phyloP scores from a whole-genome alignment of 1,140 invertebrate species.

The Heterodera schachtii region DNA sequence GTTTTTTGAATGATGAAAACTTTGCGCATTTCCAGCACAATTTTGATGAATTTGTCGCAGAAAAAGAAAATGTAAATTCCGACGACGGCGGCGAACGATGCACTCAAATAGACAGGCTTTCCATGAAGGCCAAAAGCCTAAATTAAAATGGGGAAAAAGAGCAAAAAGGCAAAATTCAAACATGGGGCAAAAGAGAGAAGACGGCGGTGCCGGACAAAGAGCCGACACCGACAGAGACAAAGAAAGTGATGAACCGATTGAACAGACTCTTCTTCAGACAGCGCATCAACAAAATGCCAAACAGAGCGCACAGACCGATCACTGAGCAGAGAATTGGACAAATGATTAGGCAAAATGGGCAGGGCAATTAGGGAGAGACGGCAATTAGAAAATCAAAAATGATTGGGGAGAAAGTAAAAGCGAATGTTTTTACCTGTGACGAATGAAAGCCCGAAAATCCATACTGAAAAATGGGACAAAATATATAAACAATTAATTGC shows the following conservation, averaged over 20 bases:
- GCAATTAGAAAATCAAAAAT: too few relatives aligned
- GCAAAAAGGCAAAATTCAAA: constrained; percentile 32
- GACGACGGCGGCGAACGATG: constrained; percentile 59
- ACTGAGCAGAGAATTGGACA: constrained; percentile 51
- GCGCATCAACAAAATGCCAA: constrained; percentile 72
- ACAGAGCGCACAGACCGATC: constrained; percentile 72
- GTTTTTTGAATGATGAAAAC: constrained; percentile 21
- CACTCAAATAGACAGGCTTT: constrained; percentile 47
- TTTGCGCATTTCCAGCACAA: constrained; percentile 60
- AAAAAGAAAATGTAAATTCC: constrained; percentile 65
- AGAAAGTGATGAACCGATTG: constrained; percentile 70
- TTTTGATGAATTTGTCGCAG: constrained; percentile 62
- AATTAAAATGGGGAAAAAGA: constrained; percentile 4
- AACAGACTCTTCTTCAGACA: constrained; percentile 71
- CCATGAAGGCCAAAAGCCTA: constrained; percentile 52
- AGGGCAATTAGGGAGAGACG: background rate
- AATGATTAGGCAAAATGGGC: background rate
- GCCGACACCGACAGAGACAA: constrained; percentile 75
- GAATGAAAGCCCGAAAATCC: constrained; percentile 35
- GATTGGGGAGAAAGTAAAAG: too few relatives aligned
- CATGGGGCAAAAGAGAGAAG: constrained; percentile 68
- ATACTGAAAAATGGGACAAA: constrained; percentile 32
- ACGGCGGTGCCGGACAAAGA: constrained; percentile 72
- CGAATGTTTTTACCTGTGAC: constrained; percentile 19
- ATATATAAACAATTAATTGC: too few relatives aligned